phyloP scores from a whole-genome alignment of 2,113 vertebrate species.

The Madoqua kirkii region DNA sequence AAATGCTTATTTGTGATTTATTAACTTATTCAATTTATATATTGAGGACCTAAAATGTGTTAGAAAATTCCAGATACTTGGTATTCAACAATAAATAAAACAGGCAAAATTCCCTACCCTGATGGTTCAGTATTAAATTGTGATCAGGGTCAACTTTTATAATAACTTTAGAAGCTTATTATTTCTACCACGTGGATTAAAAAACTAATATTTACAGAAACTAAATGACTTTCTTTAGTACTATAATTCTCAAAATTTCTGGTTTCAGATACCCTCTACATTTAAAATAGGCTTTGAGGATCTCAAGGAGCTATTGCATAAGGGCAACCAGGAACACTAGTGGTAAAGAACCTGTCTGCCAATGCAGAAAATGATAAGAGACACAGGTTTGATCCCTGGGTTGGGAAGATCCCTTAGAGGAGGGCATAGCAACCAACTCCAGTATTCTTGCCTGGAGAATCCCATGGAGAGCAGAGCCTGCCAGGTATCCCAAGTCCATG shows the following conservation, averaged over 20 bases:
- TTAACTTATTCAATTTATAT: background rate
- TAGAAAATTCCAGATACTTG: background rate
- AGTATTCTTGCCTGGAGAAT: background rate
- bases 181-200: background rate
- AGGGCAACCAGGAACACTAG: background rate
- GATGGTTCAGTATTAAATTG: background rate
- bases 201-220: background rate
- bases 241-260: background rate
- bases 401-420: background rate
- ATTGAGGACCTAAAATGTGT: background rate
- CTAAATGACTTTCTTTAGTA: background rate
- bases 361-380: background rate
- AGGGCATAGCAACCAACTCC: background rate
- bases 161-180: background rate
- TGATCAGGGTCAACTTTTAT: background rate
- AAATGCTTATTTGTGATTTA: background rate
- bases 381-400: fast-evolving
- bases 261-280: background rate
- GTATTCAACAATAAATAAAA: background rate
- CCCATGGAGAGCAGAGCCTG: background rate
- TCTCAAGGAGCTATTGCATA: background rate
- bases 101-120: background rate
- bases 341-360: background rate
- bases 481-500: background rate
- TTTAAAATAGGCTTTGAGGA: background rate